Conservation (phyloP, 2,113 vertebrate genomes). For the Tragulus kanchil region DNA sequence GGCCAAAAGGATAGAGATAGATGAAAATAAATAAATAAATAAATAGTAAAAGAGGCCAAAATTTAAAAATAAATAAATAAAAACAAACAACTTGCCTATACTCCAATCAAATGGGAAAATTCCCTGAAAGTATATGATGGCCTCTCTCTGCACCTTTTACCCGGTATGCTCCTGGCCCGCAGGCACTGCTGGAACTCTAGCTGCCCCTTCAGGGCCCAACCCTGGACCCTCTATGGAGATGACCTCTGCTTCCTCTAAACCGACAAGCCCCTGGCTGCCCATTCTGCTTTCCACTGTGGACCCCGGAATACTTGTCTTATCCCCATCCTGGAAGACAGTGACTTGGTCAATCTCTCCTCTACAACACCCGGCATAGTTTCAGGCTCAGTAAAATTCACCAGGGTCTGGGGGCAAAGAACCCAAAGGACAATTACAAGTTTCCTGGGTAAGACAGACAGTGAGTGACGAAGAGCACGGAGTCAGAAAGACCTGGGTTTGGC, state of each 20-base stretch:
- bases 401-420: neutral
- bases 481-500: neutral
- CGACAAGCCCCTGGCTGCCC: neutral
- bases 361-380: neutral
- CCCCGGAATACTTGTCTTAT: neutral
- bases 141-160: neutral
- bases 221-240: neutral
- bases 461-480: neutral
- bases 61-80: too few relatives aligned
- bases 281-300: neutral
- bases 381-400: neutral
- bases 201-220: neutral
- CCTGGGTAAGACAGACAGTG: neutral
- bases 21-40: too few relatives aligned
- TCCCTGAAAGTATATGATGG: neutral
- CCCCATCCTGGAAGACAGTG: neutral
- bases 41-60: too few relatives aligned
- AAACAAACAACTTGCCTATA: neutral
- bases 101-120: neutral
- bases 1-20: too few relatives aligned
- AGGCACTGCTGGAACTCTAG: neutral
- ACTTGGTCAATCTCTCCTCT: neutral
- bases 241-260: neutral
- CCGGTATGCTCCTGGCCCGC: neutral
- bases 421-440: constrained; percentile 5